A percentile compares a stretch with the other conserved stretches of the same genome.
Evolutionary conservation across 1,140 invertebrate genomes (phyloP).

Genomic region (Brachionus plicatilis): DNA sequence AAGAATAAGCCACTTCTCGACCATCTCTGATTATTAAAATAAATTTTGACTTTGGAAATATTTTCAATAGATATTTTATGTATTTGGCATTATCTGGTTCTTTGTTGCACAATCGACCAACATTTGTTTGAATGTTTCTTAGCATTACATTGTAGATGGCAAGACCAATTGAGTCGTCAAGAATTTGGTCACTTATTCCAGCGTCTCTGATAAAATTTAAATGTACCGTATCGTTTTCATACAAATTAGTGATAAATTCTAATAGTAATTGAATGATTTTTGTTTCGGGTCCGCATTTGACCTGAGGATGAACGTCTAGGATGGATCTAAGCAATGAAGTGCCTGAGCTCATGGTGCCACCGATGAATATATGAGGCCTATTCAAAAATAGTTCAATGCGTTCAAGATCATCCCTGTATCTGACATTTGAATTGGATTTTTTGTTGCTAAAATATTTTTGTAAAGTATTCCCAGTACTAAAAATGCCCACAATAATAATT

Average conservation of each 20-base stretch:
- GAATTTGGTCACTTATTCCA: not conserved
- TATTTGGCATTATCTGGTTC: not conserved
- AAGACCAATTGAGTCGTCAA: slow-evolving; percentile 62
- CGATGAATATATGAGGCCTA: slow-evolving; percentile 66
- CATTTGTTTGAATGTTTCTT: not conserved
- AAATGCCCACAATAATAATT: too few species aligned
- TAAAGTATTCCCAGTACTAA: too few species aligned
- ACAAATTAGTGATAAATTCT: slow-evolving; percentile 71
- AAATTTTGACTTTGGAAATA: slow-evolving; percentile 31
- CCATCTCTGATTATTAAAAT: not conserved
- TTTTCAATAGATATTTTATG: not conserved
- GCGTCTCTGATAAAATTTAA: slow-evolving; percentile 71
- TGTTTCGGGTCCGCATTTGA: slow-evolving; percentile 94
- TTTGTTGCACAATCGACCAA: not conserved
- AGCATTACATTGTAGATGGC: slow-evolving; percentile 40
- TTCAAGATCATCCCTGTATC: not conserved
- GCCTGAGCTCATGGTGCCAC: slow-evolving; percentile 88
- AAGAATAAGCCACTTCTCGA: not conserved
- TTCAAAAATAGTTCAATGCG: not conserved
- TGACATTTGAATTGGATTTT: too few species aligned
- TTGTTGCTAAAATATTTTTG: too few species aligned
- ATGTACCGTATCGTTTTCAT: slow-evolving; percentile 76
- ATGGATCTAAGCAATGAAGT: slow-evolving; percentile 94
- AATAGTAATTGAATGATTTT: slow-evolving; percentile 60
- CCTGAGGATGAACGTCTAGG: slow-evolving; percentile 94